Evolutionary conservation across 2,113 vertebrate genomes (phyloP).

Genomic region (Cyprinodon tularosa): DNA sequence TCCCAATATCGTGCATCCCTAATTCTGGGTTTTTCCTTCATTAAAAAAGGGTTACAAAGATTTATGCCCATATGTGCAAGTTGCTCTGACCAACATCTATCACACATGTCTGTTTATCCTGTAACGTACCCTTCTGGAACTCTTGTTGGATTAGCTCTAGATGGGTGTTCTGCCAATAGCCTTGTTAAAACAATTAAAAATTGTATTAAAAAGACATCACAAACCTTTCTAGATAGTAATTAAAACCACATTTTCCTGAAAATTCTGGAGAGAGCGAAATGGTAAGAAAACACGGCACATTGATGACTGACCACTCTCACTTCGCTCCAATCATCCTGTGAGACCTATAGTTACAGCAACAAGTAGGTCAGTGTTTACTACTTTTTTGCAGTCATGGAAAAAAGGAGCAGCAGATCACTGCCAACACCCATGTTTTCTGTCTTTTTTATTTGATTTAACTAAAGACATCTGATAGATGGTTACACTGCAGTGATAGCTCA

Average conservation of each 20-base stretch:
- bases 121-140: too few relatives aligned
- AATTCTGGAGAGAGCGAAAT: neutral
- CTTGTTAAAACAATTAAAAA: too few relatives aligned
- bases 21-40: too few relatives aligned
- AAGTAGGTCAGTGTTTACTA: conserved; percentile 1
- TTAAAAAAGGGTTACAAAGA: too few relatives aligned
- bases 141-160: too few relatives aligned
- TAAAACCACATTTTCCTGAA: neutral
- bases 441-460: neutral
- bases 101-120: too few relatives aligned
- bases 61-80: too few relatives aligned
- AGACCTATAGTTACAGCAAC: neutral
- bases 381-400: neutral
- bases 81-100: too few relatives aligned
- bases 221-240: neutral
- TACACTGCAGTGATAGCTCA: neutral
- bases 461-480: neutral
- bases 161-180: too few relatives aligned
- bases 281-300: neutral
- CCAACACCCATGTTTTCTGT: neutral
- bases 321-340: neutral
- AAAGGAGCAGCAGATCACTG: neutral
- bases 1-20: too few relatives aligned
- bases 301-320: neutral
- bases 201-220: too few relatives aligned